phyloP scores from a whole-genome alignment of 2,797 vertebrate genomes.

The Dryobates pubescens region DNA sequence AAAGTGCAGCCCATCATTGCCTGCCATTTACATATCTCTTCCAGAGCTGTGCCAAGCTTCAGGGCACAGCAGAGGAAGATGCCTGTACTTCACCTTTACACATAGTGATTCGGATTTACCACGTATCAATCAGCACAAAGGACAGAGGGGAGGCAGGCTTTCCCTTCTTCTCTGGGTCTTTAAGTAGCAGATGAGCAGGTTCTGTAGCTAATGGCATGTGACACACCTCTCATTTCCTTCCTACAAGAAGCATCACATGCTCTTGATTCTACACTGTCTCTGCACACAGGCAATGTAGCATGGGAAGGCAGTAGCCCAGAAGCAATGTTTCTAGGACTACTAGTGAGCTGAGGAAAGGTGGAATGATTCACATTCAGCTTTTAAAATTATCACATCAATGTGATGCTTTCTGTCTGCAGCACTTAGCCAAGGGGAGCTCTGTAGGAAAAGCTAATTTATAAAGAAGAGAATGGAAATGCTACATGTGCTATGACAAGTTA shows the following conservation, averaged over 20 bases:
- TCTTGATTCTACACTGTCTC: neutral
- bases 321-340: neutral
- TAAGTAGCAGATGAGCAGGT: neutral
- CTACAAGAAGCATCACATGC: fast-evolving
- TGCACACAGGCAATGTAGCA: neutral
- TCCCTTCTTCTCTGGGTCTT: neutral
- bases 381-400: neutral
- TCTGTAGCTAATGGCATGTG: neutral
- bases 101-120: neutral
- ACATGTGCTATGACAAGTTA: neutral
- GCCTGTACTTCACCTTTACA: neutral
- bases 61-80: neutral
- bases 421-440: neutral
- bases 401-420: neutral
- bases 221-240: neutral
- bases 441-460: neutral
- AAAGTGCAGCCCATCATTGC: neutral
- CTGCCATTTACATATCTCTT: neutral
- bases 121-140: neutral
- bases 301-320: neutral
- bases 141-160: neutral
- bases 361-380: neutral
- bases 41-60: neutral
- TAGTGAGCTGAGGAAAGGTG: neutral
- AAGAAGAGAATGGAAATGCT: neutral